Base-by-base conservation (phyloP, 37 sponge, comb jelly and placozoan species). In the Petrosia ficiformis region DNA sequence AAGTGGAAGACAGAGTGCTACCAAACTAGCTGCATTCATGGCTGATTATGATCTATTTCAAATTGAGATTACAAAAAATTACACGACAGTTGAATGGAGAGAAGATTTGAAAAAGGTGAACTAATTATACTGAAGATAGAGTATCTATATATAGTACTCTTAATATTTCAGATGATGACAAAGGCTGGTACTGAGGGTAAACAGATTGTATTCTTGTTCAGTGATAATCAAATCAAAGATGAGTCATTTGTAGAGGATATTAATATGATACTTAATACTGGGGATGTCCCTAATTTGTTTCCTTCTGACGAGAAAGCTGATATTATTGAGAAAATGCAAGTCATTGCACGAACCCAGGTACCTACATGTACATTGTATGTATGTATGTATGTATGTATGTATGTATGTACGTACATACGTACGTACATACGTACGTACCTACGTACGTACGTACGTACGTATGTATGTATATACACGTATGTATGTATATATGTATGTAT, bases 231-330 rank as follows among this genome's bases (percentile, higher is more conserved):
- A 79, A 95, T 97, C 77, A 97, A 97, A 61, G 95, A 95, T 66
- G 99, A 97, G 72, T 89, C 93, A 21, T 95, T 97, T 80, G 88
- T 97, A 40, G 99, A 97, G 60, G 99, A 97, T 58, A 92, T 97
- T 68, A 97, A 97, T 77, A 95, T 94, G 87, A 89, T 97, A n/a
- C 76, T 97, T 59, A 97, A 97, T 83, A 94, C 95, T 6, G 99
- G 93, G 29, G 99, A 97, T 61, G 93, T 97, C 10, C 99, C 99
- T 52, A 97, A 97, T 71, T 44, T 97, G 22, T 97, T 87, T 65
- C 90, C 95, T 52, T 69, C 95, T 35, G 99, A 97, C 38, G 99
- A 97, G 77, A 97, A 97, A 65, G 91, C 91, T 8, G 90, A 94
- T 28, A 89, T 97, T 56, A 89, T 94, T 54, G 99, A 97, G 77